Conservation (phyloP, 2,113 vertebrate species). For the Boulengeromyrus knoepffleri region DNA sequence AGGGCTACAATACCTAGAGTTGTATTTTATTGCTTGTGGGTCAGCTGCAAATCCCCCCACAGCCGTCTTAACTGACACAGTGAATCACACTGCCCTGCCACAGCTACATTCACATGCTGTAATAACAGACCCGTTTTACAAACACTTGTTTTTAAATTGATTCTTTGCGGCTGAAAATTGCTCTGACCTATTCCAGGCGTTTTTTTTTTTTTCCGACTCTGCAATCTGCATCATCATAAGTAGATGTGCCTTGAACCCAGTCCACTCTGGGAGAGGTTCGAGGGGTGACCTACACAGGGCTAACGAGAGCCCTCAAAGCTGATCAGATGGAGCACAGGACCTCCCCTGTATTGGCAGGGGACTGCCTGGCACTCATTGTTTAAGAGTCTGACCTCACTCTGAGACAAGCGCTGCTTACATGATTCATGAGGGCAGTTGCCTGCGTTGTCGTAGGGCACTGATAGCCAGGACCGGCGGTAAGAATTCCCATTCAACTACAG, state of each 20-base stretch:
- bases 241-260: background rate
- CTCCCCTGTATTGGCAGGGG: background rate
- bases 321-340: background rate
- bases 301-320: background rate
- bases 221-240: background rate
- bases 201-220: background rate
- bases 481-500: background rate
- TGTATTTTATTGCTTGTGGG: background rate
- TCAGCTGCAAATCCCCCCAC: background rate
- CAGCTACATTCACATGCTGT: background rate
- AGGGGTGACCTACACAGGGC: background rate
- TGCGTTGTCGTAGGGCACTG: background rate
- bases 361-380: constrained; percentile 17
- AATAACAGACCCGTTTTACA: background rate
- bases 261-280: background rate
- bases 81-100: background rate
- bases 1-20: background rate
- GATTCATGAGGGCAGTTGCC: constrained; percentile 8
- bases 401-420: background rate
- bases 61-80: background rate
- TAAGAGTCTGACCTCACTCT: constrained; percentile 17
- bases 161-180: background rate
- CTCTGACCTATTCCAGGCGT: background rate
- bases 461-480: background rate
- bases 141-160: background rate